phyloP scores from a whole-genome alignment of 1,140 invertebrate genomes.

The Atta colombica region DNA sequence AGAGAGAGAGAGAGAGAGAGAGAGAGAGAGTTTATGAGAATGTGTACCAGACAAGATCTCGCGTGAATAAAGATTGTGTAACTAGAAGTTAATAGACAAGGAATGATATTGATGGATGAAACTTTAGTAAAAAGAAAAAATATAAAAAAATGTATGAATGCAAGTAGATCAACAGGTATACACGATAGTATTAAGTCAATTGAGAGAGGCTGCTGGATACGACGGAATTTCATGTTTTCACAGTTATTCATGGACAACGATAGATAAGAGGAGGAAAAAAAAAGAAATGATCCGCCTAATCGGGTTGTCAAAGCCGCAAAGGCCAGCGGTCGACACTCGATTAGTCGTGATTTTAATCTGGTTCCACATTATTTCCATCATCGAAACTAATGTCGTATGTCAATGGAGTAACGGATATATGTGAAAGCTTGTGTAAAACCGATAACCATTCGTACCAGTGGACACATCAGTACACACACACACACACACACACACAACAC shows the following conservation, averaged over 20 bases:
- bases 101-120: constrained; percentile 63
- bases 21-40: constrained; percentile 18
- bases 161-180: constrained; percentile 71
- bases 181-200: constrained; percentile 82
- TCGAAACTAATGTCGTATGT: constrained; percentile 24
- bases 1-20: neutral
- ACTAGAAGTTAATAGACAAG: constrained; percentile 58
- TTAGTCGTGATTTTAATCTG: constrained; percentile 40
- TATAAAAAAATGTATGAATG: constrained; percentile 46
- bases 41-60: constrained; percentile 26
- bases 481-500: neutral
- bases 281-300: constrained; percentile 4
- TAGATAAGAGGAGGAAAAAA: neutral
- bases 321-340: constrained; percentile 70
- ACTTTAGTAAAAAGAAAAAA: constrained; percentile 34
- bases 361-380: neutral
- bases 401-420: constrained; percentile 38
- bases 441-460: constrained; percentile 60
- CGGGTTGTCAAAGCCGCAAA: constrained; percentile 58
- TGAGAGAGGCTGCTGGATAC: constrained; percentile 69
- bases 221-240: constrained; percentile 61
- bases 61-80: constrained; percentile 56
- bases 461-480: constrained; percentile 38
- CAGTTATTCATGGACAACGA: constrained; percentile 51
- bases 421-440: constrained; percentile 49